Evolutionary conservation across 53 echinoderm and acorn worm genomes (phyloP).

Genomic region (Arbacia lixula): DNA sequence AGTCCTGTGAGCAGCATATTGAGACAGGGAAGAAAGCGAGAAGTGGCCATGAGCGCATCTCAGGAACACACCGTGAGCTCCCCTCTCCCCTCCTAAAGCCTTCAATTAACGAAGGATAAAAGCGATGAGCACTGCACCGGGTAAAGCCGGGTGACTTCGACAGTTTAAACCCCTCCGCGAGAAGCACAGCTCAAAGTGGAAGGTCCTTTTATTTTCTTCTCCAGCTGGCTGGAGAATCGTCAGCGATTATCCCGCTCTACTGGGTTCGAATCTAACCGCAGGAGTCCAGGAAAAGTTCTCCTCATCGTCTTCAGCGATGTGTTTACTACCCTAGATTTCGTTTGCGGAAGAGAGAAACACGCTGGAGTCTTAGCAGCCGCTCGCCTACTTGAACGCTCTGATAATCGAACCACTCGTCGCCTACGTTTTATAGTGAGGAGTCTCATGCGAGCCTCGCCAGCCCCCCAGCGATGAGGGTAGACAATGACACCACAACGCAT

Average conservation of each 20-base stretch:
- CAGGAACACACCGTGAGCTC: neutral
- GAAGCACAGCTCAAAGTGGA: too few species aligned
- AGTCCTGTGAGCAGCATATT: constrained; percentile 18
- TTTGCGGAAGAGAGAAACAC: too few species aligned
- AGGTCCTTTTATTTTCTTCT: too few species aligned
- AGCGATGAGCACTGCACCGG: too few species aligned
- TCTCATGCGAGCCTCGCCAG: too few species aligned
- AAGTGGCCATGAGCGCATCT: neutral
- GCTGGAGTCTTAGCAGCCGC: neutral
- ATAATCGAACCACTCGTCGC: neutral
- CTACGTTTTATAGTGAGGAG: constrained; percentile 13
- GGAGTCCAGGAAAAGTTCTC: neutral
- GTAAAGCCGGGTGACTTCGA: too few species aligned
- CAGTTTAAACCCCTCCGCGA: too few species aligned
- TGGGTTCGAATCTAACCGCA: neutral
- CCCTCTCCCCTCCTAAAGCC: neutral
- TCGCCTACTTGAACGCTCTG: constrained; percentile 21
- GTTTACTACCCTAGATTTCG: neutral
- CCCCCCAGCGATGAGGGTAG: too few species aligned
- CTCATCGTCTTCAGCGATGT: neutral
- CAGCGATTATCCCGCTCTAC: constrained; percentile 1
- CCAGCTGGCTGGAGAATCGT: too few species aligned
- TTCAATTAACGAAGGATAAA: constrained; percentile 19
- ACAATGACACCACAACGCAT: too few species aligned
- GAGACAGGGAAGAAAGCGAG: neutral